Evolutionary conservation across 2,888 invertebrate species (phyloP), one percentile per base, ranked within the genome.

Genomic region (Eupithecia abbreviata): DNA sequence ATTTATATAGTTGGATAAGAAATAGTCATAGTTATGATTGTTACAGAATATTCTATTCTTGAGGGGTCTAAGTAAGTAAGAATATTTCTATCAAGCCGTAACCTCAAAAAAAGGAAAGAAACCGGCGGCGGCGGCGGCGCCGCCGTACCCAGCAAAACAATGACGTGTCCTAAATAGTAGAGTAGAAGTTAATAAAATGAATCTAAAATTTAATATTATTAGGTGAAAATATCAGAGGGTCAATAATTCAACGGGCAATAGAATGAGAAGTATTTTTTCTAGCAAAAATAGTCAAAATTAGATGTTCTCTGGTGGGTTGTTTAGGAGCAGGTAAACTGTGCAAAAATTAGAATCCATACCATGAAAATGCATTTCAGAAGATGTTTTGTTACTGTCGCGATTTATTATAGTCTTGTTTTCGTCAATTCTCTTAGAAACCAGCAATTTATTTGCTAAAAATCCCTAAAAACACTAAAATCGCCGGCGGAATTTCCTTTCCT

Each of bases 141-240:
- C 30, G 30, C 45, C 84, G 83, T 79, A 12, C 55, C 55, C 82
- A 79, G 79, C 43, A 70, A 83, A 85, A 82, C 85, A 88, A 84
- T 91, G 92, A 92, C 92, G 92, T 92, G 93, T 92, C 92, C 91
- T 65, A 76, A 80, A 66, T 51, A 77, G 12, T 74, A 65, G 47
- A 10, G 2, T 55, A n/a, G 5, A 13, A 41, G 41, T 66, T 15
- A 62, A 6, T 42, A 66, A 66, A 66, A 66, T 42, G 7, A 66
- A 41, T 66, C 66, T 42, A 15, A 41, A 18, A 15, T 42, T 7
- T 42, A 13, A 66, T 42, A 0, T 3, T 6, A 68, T 3, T 43
- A 45, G 0, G 45, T 45, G 9, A 66, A 66, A 15, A 42, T 66
- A 7, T 5, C 2, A 66, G 13, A 66, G 42, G 3, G 13, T 66